Percentiles rank a stretch among this genome's conserved stretches.
Evolutionary conservation across 2,113 vertebrate species (phyloP).

Genomic region (Cyanoliseus patagonus): DNA sequence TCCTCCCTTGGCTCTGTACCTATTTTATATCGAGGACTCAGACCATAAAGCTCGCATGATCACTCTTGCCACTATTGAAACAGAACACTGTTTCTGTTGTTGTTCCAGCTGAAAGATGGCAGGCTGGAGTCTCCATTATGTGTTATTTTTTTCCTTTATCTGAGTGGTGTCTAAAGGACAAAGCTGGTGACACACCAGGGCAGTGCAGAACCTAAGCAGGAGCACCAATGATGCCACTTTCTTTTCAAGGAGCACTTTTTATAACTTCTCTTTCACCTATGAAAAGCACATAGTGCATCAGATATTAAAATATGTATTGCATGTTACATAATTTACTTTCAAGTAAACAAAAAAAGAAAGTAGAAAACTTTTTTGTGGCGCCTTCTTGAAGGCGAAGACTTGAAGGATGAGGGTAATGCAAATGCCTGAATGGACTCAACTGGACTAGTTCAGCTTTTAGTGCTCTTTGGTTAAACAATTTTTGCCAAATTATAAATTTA

Average conservation of each 20-base stretch:
- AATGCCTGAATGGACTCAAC: neutral
- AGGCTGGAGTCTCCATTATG: neutral
- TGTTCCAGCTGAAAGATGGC: neutral
- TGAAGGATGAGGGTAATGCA: neutral
- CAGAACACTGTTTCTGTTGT: neutral
- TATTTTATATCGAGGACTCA: neutral
- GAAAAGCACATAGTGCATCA: neutral
- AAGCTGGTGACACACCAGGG: neutral
- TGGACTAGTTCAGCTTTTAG: neutral
- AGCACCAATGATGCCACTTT: neutral
- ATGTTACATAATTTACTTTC: neutral
- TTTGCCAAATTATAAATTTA: neutral
- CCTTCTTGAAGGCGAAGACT: neutral
- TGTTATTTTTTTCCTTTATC: neutral
- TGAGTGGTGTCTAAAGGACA: neutral
- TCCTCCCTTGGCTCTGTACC: neutral
- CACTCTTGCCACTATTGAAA: neutral
- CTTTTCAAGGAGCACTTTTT: neutral
- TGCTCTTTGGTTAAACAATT: neutral
- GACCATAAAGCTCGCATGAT: neutral
- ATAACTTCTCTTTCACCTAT: neutral
- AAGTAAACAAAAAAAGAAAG: neutral
- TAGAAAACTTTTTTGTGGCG: neutral
- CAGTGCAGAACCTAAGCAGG: neutral
- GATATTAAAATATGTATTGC: neutral